Evolutionary conservation across 1,140 invertebrate genomes (phyloP), one percentile per base, ranked within the genome.

Genomic region (Aethina tumida): DNA sequence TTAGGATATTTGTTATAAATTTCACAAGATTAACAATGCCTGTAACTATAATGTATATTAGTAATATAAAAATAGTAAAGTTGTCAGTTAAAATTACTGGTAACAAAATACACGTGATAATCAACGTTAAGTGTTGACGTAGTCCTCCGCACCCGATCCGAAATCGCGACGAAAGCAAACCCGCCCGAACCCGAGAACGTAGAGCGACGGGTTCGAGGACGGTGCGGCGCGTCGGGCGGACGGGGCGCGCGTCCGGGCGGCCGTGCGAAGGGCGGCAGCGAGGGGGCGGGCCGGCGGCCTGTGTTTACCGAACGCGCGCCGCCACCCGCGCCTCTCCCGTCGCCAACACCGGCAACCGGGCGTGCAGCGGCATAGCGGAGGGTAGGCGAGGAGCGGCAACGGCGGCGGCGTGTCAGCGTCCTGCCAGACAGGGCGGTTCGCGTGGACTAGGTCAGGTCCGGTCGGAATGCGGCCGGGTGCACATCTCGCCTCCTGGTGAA

Each of bases 361-460:
- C 19, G 12, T 12, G 12, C 22, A 12, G 12, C 22, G 7, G 12
- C 8, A 24, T 24, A 13, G 39, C 20, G 37, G 24, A 41, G 34
- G 37, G 37, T 36, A 33, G 37, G 43, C 30, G 39, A 19, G 39
- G 28, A 21, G 25, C 20, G 26, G 24, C 19, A 35, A 15, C 35
- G 19, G 35, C 20, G 34, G 19, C 31, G 33, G 16, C 22, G 18
- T 37, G 32, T 18, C 24, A 15, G 25, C 34, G 33, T 24, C 27
- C 35, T 25, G 21, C 31, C 19, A 34, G 30, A 34, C 27, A 37
- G 41, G 39, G 35, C 25, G 41, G 33, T 31, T 33, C 39, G 32
- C 35, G 37, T 47, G 49, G 49, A 50, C 42, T 53, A 53, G 51
- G 51, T 53, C 51, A 53, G 49, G 51, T 43, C 43, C 29, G 37